These are phyloP conservation scores for Canis aureus DNA, from an alignment of 2,113 vertebrate genomes.

Conservation along the genomic window DNA sequence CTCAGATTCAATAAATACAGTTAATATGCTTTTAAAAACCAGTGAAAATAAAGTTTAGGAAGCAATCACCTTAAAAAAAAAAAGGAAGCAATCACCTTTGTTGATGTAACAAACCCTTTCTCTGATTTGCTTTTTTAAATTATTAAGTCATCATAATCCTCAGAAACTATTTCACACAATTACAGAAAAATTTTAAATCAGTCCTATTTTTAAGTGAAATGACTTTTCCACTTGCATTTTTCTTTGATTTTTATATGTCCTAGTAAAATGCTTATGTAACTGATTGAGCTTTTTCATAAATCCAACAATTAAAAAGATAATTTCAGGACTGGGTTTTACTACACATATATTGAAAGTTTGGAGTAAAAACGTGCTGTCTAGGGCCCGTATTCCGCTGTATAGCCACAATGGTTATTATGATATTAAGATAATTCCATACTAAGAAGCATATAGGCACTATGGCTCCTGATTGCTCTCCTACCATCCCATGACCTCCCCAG, in stretches of 20 bases:
- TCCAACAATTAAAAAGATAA: background rate
- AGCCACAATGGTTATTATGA: slow-evolving; percentile 2
- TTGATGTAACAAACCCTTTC: background rate
- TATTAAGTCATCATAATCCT: background rate
- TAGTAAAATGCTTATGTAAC: background rate
- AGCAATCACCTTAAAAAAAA: background rate
- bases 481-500: background rate
- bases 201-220: slow-evolving; percentile 11
- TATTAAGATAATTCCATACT: background rate
- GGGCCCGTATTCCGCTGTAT: background rate
- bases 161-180: background rate
- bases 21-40: background rate
- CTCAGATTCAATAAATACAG: background rate
- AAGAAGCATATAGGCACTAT: background rate
- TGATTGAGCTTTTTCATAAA: background rate
- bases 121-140: background rate
- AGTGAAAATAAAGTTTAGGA: slow-evolving; percentile 39
- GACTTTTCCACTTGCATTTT: background rate
- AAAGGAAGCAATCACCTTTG: background rate
- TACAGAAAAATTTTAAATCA: background rate
- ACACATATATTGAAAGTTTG: background rate
- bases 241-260: background rate
- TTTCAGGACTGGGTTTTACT: background rate
- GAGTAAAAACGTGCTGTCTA: background rate
- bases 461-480: background rate